Base-by-base conservation (phyloP, 2,888 invertebrate genomes). In the Eurytoma adleriae region DNA sequence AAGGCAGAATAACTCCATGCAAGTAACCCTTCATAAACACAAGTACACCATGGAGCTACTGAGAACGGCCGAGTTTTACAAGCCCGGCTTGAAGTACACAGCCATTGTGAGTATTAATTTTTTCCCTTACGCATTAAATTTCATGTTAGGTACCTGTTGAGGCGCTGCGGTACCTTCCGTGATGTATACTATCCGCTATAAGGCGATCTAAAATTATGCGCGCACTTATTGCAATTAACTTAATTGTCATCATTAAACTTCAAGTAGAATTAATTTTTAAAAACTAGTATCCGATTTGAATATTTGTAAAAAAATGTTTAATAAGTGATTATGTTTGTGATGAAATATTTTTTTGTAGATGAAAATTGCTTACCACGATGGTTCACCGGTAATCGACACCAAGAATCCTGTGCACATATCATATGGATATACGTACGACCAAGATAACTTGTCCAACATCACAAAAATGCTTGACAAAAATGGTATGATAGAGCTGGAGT, bases 1-100 rank as follows among this genome's bases (percentile, higher is more conserved):
- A 71, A 94, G 95, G 85, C 96, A 98, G 88, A 97, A 96, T 88
- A 94, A 95, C 18, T 93, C 95, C 0, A 92, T 94, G 1, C 92
- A 95, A 81, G 92, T 97, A 56, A 93, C 94, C 75, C 91, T 98
- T 10, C 97, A 96, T 90, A 94, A 94, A 76, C 94, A 96, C 87
- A 94, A 94, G 83, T 95, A 96, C 86, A 94, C 94, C 84, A 93
- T 97, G 91, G 93, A 95, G 80, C 92, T 96, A 72, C 94, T 97
- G 24, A 94, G 95, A 85, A 95, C 95, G 27, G 96, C 98, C 0
- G 95, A 96, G 85, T 95, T 95, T 83, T 99, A 97, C 91, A 97
- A 97, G 90, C 98, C 97, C 0, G 96, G 96, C 27, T 92, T 98
- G 70, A 95, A 95, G 83, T 97, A 96, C 85, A 95, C 94, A 50